Conservation (phyloP, 2,888 invertebrate genomes). For the Parasteatoda lunata region DNA sequence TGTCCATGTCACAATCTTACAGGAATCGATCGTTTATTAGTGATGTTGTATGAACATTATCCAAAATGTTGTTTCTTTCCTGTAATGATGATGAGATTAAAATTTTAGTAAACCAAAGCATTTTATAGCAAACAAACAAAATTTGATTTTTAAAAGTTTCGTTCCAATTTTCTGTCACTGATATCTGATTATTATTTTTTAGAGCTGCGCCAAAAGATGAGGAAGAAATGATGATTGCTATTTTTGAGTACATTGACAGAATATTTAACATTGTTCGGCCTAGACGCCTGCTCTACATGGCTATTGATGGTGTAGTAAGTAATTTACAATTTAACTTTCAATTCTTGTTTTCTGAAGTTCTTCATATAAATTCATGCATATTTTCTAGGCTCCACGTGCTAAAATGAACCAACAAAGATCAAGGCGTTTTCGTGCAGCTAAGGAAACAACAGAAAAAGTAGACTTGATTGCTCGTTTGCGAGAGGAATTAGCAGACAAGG, state of each 20-base stretch:
- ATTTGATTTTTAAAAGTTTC: too few relatives aligned
- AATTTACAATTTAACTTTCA: neutral
- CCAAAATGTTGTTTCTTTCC: too few relatives aligned
- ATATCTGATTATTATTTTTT: neutral
- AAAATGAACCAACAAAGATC: conserved; percentile 99
- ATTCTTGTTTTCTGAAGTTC: neutral
- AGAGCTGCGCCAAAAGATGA: conserved; percentile 96
- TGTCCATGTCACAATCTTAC: too few relatives aligned
- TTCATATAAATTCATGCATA: neutral
- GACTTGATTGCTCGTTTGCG: conserved; percentile 87
- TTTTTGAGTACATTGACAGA: conserved; percentile 98
- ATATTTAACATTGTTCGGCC: conserved; percentile 94
- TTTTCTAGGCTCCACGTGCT: conserved; percentile 89
- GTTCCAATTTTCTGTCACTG: neutral
- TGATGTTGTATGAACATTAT: too few relatives aligned
- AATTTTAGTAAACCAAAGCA: too few relatives aligned
- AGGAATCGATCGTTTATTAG: too few relatives aligned
- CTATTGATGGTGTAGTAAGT: conserved; percentile 96
- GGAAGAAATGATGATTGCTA: conserved; percentile 99
- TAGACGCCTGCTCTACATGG: conserved; percentile 96
- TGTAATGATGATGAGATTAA: too few relatives aligned
- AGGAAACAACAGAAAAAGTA: conserved; percentile 92
- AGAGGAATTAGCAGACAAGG: conserved; percentile 78
- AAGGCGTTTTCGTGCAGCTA: conserved; percentile 95
- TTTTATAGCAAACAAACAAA: too few relatives aligned